These are phyloP conservation scores for Agrilus biguttatus DNA, from an alignment of 2,888 invertebrate species.

Conservation along the genomic window DNA sequence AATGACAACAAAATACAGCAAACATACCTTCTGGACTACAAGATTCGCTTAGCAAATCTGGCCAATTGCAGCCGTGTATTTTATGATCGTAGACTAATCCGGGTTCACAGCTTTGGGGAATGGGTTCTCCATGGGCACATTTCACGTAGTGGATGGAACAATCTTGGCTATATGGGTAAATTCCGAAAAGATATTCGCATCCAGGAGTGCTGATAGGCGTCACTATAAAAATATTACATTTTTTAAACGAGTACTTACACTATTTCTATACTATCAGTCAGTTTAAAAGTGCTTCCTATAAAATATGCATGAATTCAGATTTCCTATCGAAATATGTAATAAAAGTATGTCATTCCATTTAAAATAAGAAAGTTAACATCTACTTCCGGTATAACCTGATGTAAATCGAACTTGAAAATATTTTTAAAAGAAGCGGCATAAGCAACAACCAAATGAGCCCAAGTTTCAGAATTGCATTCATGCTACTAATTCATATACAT, in stretches of 20 bases:
- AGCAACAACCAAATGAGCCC: no score
- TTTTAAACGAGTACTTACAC: not conserved
- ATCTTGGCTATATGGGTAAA: slow-evolving; percentile 65
- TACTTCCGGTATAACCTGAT: no score
- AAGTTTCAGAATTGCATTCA: no score
- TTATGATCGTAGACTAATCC: slow-evolving; percentile 81
- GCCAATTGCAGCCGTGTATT: slow-evolving; percentile 87
- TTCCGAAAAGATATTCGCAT: slow-evolving; percentile 79
- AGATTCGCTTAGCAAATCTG: slow-evolving; percentile 71
- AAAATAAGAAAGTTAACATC: no score
- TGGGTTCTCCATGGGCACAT: slow-evolving; percentile 70
- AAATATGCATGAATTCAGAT: no score
- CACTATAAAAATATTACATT: slow-evolving; percentile 36
- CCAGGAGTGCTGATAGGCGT: slow-evolving; percentile 67
- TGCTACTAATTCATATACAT: no score
- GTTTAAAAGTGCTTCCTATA: no score
- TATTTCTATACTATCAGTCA: not conserved
- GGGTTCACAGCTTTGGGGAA: slow-evolving; percentile 68
- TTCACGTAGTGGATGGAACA: slow-evolving; percentile 80
- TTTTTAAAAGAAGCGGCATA: no score
- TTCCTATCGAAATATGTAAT: no score
- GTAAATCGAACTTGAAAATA: no score
- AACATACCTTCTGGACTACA: slow-evolving; percentile 79
- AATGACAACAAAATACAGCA: no score
- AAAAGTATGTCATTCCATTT: no score